phyloP scores from a whole-genome alignment of 2,888 invertebrate genomes.

The Philereme transversata region DNA sequence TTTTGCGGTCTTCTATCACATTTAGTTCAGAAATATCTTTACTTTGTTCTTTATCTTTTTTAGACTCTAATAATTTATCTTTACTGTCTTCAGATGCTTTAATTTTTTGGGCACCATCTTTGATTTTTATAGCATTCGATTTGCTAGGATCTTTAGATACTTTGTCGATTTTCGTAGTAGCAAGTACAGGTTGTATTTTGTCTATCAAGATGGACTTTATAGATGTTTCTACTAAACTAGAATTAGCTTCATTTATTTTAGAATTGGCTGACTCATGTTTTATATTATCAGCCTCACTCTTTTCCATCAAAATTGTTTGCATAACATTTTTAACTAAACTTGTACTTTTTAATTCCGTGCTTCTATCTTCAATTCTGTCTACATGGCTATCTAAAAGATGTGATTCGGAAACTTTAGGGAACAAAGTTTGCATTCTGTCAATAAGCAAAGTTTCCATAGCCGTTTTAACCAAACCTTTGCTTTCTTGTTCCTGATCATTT shows the following conservation, averaged over 20 bases:
- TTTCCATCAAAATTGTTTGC: conserved; percentile 76
- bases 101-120: not conserved
- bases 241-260: not conserved
- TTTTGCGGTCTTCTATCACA: conserved; percentile 1
- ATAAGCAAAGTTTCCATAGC: conserved; percentile 48
- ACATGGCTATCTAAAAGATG: conserved; percentile 15
- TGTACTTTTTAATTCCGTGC: conserved; percentile 28
- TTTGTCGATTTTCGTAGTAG: no score
- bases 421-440: conserved; percentile 31
- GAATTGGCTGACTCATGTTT: not conserved
- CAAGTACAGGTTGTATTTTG: no score
- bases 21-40: conserved; percentile 1
- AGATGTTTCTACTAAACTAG: not conserved
- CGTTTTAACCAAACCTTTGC: conserved; percentile 51
- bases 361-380: conserved; percentile 3
- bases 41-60: conserved; percentile 11
- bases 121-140: not conserved
- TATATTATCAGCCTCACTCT: not conserved
- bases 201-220: no score
- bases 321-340: conserved; percentile 69
- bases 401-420: conserved; percentile 32
- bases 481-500: conserved; percentile 10
- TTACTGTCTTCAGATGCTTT: conserved; percentile 11
- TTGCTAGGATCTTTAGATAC: no score
- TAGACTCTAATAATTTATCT: conserved; percentile 8